Percentiles rank a stretch among this genome's conserved stretches.
Conservation (phyloP, 2,797 vertebrate genomes). For the Fistularia commersonii region DNA sequence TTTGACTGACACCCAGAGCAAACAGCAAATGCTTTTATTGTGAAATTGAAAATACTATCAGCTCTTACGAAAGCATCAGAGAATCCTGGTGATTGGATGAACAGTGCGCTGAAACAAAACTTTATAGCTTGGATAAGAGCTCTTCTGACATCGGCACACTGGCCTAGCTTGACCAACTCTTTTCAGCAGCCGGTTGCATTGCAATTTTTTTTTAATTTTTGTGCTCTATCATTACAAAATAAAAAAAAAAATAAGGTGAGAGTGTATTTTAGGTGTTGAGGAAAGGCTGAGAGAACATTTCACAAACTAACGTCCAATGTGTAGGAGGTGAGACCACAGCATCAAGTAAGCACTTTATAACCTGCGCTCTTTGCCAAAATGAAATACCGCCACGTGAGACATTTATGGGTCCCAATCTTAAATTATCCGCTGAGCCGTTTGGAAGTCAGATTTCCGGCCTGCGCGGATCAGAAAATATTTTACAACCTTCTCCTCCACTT, state of each 20-base stretch:
- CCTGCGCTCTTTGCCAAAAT: constrained; percentile 33
- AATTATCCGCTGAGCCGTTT: constrained; percentile 56
- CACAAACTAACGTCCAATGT: constrained; percentile 40
- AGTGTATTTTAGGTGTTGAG: constrained; percentile 31
- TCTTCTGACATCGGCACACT: too few species aligned
- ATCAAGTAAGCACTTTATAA: constrained; percentile 57
- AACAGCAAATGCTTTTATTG: constrained; percentile 31
- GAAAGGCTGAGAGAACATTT: constrained; percentile 38
- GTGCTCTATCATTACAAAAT: constrained; percentile 19
- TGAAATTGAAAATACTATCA: constrained; percentile 45
- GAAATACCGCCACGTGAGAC: constrained; percentile 57
- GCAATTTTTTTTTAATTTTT: constrained; percentile 9
- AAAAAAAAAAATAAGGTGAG: constrained; percentile 28
- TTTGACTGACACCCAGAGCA: constrained; percentile 12
- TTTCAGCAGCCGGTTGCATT: constrained; percentile 10
- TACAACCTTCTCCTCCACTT: constrained; percentile 35
- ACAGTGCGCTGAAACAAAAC: constrained; percentile 10
- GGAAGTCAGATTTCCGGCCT: constrained; percentile 55
- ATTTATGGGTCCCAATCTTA: constrained; percentile 57
- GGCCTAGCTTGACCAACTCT: constrained; percentile 1
- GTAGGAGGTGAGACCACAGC: constrained; percentile 64
- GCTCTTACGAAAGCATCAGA: constrained; percentile 9
- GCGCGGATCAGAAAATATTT: constrained; percentile 38
- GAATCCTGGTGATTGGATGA: constrained; percentile 1
- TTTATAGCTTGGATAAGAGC: too few species aligned